phyloP scores from a whole-genome alignment of 1,140 invertebrate genomes.

The Lycorma delicatula region DNA sequence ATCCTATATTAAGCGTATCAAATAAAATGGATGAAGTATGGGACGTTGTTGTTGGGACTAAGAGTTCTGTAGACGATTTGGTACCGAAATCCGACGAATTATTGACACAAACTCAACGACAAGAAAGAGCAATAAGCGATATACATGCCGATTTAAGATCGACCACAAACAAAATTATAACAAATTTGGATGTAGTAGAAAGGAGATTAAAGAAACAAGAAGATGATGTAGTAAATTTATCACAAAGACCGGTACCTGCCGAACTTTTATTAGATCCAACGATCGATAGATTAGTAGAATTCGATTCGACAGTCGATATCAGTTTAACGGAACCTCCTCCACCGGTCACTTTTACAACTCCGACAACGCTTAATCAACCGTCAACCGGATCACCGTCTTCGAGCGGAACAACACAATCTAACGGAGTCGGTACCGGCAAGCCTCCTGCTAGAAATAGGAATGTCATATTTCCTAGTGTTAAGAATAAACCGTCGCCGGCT shows the following conservation, averaged over 20 bases:
- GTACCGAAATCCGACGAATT: slow-evolving; percentile 78
- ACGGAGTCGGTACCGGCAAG: slow-evolving; percentile 37
- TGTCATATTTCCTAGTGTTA: slow-evolving; percentile 82
- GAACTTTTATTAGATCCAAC: slow-evolving; percentile 66
- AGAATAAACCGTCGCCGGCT: slow-evolving; percentile 74
- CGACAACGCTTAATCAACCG: slow-evolving; percentile 26
- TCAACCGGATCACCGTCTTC: slow-evolving; percentile 29
- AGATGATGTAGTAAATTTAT: slow-evolving; percentile 61
- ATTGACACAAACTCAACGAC: slow-evolving; percentile 72
- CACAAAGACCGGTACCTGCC: slow-evolving; percentile 53
- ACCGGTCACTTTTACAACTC: slow-evolving; percentile 23
- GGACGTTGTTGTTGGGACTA: slow-evolving; percentile 78
- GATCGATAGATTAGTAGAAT: slow-evolving; percentile 64
- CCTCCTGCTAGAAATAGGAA: slow-evolving; percentile 53
- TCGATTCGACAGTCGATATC: slow-evolving; percentile 35
- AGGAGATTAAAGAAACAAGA: slow-evolving; percentile 74
- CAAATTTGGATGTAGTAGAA: slow-evolving; percentile 76
- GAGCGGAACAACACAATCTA: slow-evolving; percentile 34
- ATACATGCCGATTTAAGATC: slow-evolving; percentile 72
- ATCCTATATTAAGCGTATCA: slow-evolving; percentile 71
- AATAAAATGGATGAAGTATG: slow-evolving; percentile 80
- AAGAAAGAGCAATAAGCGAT: slow-evolving; percentile 76
- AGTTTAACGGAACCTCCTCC: slow-evolving; percentile 21
- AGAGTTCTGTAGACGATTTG: slow-evolving; percentile 72
- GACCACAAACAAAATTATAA: slow-evolving; percentile 79